phyloP scores from a whole-genome alignment of 2,113 vertebrate genomes.

The Apaloderma vittatum region DNA sequence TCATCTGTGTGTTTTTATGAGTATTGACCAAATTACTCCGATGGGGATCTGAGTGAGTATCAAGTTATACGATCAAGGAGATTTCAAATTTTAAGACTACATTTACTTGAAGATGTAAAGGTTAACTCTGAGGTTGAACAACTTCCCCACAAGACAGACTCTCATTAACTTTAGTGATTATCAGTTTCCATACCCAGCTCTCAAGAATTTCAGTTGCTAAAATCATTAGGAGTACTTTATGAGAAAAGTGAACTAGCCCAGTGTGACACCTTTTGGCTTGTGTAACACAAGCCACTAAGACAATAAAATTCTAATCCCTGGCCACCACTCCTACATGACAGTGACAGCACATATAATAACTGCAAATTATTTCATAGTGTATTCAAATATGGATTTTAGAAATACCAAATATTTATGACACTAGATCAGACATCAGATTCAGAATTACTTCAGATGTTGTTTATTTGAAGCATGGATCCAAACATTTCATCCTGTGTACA shows the following conservation, averaged over 20 bases:
- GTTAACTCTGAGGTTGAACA: not conserved
- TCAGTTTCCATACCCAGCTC: not conserved
- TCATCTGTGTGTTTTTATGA: not conserved
- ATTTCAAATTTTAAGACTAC: not conserved
- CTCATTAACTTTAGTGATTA: not conserved
- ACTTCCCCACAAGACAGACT: not conserved
- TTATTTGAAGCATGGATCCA: not conserved
- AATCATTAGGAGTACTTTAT: not conserved
- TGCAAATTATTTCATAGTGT: not conserved
- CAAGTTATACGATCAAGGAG: not conserved
- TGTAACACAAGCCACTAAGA: not conserved
- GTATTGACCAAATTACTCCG: not conserved
- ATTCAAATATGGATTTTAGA: not conserved
- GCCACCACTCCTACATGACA: not conserved
- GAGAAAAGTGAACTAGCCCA: not conserved
- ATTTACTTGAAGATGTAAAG: not conserved
- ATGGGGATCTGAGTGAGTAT: not conserved
- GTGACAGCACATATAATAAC: not conserved
- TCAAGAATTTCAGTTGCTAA: not conserved
- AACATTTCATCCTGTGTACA: not conserved
- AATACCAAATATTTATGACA: not conserved
- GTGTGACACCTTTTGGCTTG: not conserved
- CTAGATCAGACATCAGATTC: not conserved
- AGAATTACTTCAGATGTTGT: not conserved
- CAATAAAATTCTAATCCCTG: not conserved